Evolutionary conservation across 2,888 invertebrate genomes (phyloP), one percentile per base, ranked within the genome.

Genomic region (Andrena bucephala): DNA sequence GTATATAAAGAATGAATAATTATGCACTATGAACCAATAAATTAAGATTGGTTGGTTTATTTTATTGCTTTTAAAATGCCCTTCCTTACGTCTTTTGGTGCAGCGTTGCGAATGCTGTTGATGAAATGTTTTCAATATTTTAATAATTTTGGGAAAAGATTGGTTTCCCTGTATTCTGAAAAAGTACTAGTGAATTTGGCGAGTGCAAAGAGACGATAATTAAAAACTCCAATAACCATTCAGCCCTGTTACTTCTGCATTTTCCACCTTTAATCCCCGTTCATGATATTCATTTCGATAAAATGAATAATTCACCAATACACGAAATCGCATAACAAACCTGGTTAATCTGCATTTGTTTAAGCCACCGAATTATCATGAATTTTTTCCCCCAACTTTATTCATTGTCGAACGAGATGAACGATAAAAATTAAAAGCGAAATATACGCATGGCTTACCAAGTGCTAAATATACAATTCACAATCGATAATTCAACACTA

Each of bases 271-370:
- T 62, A 60, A 62, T 63, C 24, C 52, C 13, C 52, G 24, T 20
- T 60, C 52, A 10, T 20, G 31, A 65, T 70, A 70, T 65, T 65
- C n/a, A 24, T 70, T 59, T 66, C 50, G 65, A 71, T 59, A 10
- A 48, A 63, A 54, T 48, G 33, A 66, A 59, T 52, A 59, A 65
- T 50, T 36, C 65, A 42, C 20, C 36, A 42, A 77, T 31, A 27
- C 57, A 16, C 24, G 70, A 33, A 33, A 66, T 36, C 24, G 36
- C 20, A 36, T 16, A 48, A 33, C 20, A 63, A 69, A 16, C 2
- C 33, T 20, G 2, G 13, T 62, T 50, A 62, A 71, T 71, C 59
- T 60, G 70, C 70, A 24, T 62, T 63, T 62, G 52, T 62, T 69
- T 36, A 54, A 29, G 29, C 36, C 29, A 29, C 3, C 7, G 62